Evolutionary conservation across 2,113 vertebrate species (phyloP).

Genomic region (Charina bottae): DNA sequence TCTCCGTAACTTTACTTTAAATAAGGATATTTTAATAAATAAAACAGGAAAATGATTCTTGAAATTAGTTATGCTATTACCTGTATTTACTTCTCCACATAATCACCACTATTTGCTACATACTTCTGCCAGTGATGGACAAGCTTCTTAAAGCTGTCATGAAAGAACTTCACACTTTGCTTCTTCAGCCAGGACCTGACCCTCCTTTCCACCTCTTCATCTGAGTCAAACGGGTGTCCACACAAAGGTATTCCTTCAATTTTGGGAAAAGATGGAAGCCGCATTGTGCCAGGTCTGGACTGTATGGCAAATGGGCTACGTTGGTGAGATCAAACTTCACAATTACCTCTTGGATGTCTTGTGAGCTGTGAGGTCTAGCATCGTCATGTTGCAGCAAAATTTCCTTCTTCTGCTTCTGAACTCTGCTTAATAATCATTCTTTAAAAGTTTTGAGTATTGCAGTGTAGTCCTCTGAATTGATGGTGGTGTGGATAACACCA

Average conservation of each 20-base stretch:
- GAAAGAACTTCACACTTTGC: neutral
- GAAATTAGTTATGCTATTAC: neutral
- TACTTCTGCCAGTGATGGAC: neutral
- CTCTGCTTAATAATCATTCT: neutral
- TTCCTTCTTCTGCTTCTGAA: neutral
- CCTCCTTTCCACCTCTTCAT: neutral
- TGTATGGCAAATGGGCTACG: neutral
- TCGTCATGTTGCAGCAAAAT: too few relatives aligned
- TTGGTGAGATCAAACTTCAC: neutral
- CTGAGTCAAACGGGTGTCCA: neutral
- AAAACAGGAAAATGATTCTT: neutral
- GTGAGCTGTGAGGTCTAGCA: neutral
- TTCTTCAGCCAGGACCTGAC: neutral
- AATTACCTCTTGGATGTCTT: neutral
- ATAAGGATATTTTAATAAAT: neutral
- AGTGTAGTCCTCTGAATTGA: too few relatives aligned
- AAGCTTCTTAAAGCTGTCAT: neutral
- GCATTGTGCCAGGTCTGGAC: neutral
- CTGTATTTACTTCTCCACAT: neutral
- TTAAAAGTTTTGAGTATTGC: neutral
- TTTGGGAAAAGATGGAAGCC: too few relatives aligned
- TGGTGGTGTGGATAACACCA: too few relatives aligned
- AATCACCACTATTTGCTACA: neutral
- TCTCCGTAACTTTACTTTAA: neutral
- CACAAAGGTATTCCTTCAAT: neutral